These are phyloP conservation scores for Pemphredon lugubris DNA, from an alignment of 2,888 invertebrate species.

Conservation along the genomic window DNA sequence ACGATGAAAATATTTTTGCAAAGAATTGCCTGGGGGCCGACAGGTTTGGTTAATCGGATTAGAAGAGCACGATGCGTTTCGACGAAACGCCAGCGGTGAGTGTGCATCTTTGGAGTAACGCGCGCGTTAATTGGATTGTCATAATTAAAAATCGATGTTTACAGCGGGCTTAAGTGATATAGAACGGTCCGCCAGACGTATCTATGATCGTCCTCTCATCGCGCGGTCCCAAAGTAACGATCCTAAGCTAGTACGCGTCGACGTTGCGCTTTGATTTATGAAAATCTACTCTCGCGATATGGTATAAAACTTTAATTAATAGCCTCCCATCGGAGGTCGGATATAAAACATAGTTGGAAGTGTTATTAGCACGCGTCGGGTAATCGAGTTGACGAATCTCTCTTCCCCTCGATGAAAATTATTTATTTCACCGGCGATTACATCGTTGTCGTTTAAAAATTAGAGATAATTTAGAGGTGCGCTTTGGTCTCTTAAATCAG, in stretches of 20 bases:
- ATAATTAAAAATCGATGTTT: slow-evolving; percentile 48
- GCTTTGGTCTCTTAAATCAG: too few species aligned
- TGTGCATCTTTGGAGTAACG: slow-evolving; percentile 12
- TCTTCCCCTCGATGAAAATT: too few species aligned
- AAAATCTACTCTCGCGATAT: slow-evolving; percentile 18
- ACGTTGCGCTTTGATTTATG: not conserved
- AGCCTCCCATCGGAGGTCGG: slow-evolving; percentile 6
- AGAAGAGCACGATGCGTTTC: not conserved
- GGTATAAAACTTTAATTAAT: slow-evolving; percentile 32
- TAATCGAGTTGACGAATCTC: too few species aligned
- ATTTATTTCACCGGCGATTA: too few species aligned
- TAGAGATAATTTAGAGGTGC: too few species aligned
- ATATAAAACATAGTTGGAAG: not conserved
- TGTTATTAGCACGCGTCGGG: not conserved
- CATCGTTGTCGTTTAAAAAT: too few species aligned
- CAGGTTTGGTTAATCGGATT: slow-evolving; percentile 25
- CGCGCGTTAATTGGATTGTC: slow-evolving; percentile 35
- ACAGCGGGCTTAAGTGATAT: slow-evolving; percentile 8
- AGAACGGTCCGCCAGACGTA: slow-evolving; percentile 8
- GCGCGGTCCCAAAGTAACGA: slow-evolving; percentile 33
- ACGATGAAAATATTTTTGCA: not conserved
- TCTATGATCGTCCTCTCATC: slow-evolving; percentile 25
- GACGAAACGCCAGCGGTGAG: slow-evolving; percentile 16
- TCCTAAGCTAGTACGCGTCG: slow-evolving; percentile 33
- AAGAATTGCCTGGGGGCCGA: not conserved